These are phyloP conservation scores for Achroia grisella DNA, from an alignment of 1,140 invertebrate species.

Conservation along the genomic window DNA sequence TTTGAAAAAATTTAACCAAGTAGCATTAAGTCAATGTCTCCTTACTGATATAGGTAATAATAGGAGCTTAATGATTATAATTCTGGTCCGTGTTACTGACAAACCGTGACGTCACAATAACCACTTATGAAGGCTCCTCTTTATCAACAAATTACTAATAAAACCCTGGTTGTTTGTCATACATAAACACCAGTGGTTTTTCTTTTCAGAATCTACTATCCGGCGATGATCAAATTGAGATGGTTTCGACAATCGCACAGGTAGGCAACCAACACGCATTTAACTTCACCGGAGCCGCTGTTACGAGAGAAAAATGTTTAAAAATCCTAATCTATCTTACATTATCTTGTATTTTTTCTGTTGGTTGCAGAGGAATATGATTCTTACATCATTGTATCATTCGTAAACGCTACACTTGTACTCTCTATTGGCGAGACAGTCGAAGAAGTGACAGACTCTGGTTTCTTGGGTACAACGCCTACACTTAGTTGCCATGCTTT, in stretches of 20 bases:
- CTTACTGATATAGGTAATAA: background rate
- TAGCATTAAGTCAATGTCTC: too few species aligned
- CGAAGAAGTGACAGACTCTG: slow-evolving; percentile 99
- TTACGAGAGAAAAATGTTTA: slow-evolving; percentile 25
- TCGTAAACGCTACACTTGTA: slow-evolving; percentile 99
- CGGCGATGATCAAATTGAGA: slow-evolving; percentile 58
- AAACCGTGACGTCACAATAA: slow-evolving; percentile 58
- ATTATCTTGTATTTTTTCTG: slow-evolving; percentile 61
- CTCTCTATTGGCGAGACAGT: slow-evolving; percentile 99
- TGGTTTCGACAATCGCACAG: slow-evolving; percentile 42
- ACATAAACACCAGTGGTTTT: slow-evolving; percentile 76
- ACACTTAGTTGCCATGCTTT: slow-evolving; percentile 97
- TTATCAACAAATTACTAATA: slow-evolving; percentile 73
- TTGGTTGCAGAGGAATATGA: slow-evolving; percentile 96
- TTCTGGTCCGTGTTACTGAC: slow-evolving; percentile 71
- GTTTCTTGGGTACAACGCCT: slow-evolving; percentile 98
- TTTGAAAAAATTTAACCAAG: too few species aligned
- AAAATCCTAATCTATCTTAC: slow-evolving; percentile 12
- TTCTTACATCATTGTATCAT: slow-evolving; percentile 99
- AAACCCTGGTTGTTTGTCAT: slow-evolving; percentile 74
- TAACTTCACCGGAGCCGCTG: slow-evolving; percentile 31
- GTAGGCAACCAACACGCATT: slow-evolving; percentile 54
- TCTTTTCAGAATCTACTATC: slow-evolving; percentile 71
- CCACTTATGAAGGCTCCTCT: slow-evolving; percentile 68
- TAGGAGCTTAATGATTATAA: slow-evolving; percentile 64